Percentiles rank a stretch among this genome's conserved stretches.
These are phyloP conservation scores for Trialeurodes vaporariorum DNA, from an alignment of 1,140 invertebrate species.

Conservation along the genomic window DNA sequence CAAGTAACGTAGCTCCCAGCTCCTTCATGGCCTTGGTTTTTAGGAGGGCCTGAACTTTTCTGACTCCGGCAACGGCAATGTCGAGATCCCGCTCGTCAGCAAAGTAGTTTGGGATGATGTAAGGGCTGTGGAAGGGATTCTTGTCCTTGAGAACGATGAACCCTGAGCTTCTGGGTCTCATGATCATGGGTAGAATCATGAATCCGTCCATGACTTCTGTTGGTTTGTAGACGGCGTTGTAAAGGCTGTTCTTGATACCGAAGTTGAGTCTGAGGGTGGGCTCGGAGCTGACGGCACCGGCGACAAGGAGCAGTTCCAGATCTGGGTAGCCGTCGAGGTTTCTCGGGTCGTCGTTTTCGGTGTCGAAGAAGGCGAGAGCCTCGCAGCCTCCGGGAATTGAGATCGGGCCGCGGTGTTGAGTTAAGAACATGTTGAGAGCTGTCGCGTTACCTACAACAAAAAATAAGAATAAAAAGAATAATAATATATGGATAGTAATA, in stretches of 20 bases:
- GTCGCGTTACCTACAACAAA: slow-evolving; percentile 27
- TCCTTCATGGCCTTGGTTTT: slow-evolving; percentile 44
- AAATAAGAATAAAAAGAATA: too few species aligned
- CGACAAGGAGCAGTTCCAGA: slow-evolving; percentile 56
- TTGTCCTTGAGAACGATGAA: slow-evolving; percentile 49
- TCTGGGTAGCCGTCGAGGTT: slow-evolving; percentile 54
- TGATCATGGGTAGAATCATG: slow-evolving; percentile 52
- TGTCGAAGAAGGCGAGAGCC: slow-evolving; percentile 59
- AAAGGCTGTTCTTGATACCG: slow-evolving; percentile 44
- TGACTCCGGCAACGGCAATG: slow-evolving; percentile 48
- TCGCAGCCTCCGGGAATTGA: slow-evolving; percentile 70
- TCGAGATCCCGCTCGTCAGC: slow-evolving; percentile 45
- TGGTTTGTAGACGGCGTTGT: slow-evolving; percentile 38
- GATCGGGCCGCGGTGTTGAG: slow-evolving; percentile 50
- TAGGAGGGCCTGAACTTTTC: slow-evolving; percentile 42
- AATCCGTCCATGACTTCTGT: slow-evolving; percentile 43
- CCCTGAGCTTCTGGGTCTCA: slow-evolving; percentile 62
- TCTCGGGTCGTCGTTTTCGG: slow-evolving; percentile 43
- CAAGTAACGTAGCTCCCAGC: slow-evolving; percentile 45
- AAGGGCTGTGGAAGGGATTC: slow-evolving; percentile 61
- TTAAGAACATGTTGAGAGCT: slow-evolving; percentile 37
- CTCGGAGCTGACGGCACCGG: slow-evolving; percentile 41
- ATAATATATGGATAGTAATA: too few species aligned
- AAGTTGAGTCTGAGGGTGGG: slow-evolving; percentile 40
- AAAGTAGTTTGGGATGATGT: slow-evolving; percentile 74